phyloP scores from a whole-genome alignment of 2,888 invertebrate genomes.

The Ephialtes manifestator region DNA sequence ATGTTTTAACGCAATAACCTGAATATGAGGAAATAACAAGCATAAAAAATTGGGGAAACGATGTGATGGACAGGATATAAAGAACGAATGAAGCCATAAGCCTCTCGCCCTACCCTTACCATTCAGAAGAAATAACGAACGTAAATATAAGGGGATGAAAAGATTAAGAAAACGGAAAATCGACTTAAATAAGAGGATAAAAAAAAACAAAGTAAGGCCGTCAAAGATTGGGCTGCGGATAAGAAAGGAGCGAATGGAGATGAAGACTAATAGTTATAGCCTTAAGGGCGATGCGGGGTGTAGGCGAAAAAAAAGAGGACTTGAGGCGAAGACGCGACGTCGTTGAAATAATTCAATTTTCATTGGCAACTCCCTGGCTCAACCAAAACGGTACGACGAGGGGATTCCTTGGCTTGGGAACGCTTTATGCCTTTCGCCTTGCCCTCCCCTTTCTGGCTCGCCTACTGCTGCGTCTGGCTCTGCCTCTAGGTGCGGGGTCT shows the following conservation, averaged over 20 bases:
- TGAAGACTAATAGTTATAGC: constrained; percentile 24
- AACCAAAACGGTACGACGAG: constrained; percentile 52
- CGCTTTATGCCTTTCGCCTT: constrained; percentile 48
- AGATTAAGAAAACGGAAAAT: too few relatives aligned
- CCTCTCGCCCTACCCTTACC: too few relatives aligned
- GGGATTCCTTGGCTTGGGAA: constrained; percentile 47
- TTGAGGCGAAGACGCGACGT: constrained; percentile 42
- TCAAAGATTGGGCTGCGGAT: background rate
- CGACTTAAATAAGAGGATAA: too few relatives aligned
- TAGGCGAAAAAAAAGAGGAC: constrained; percentile 44
- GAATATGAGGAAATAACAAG: too few relatives aligned
- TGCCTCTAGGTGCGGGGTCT: constrained; percentile 45
- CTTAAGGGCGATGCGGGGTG: background rate
- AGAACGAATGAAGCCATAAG: too few relatives aligned
- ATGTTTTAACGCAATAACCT: too few relatives aligned
- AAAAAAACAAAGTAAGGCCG: too few relatives aligned
- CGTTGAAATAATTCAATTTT: constrained; percentile 70
- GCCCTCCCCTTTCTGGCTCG: constrained; percentile 40
- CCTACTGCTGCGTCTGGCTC: constrained; percentile 48
- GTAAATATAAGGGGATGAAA: too few relatives aligned
- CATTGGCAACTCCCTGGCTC: constrained; percentile 64
- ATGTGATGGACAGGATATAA: too few relatives aligned
- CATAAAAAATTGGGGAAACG: too few relatives aligned
- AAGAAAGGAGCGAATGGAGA: constrained; percentile 24
- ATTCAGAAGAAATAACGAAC: too few relatives aligned